phyloP scores from a whole-genome alignment of 2,888 invertebrate genomes.

The Lycocerus yunnanus region DNA sequence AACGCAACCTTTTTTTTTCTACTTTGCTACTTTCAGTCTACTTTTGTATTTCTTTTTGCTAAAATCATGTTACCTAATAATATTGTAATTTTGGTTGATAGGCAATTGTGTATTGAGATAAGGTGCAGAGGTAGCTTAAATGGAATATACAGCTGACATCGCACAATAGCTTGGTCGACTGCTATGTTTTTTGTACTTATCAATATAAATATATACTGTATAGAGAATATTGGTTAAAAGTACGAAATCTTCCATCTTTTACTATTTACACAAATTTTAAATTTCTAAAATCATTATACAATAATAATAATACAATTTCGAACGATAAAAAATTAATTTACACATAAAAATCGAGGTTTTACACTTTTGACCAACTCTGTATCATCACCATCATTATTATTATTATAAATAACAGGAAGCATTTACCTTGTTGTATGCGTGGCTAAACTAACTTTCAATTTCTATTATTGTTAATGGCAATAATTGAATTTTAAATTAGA shows the following conservation, averaged over 20 bases:
- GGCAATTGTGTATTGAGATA: constrained; percentile 15
- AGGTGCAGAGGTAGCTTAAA: constrained; percentile 46
- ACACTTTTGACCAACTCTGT: neutral
- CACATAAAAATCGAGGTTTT: neutral
- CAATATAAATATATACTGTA: constrained; percentile 47
- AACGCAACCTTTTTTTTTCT: neutral
- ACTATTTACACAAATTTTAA: neutral
- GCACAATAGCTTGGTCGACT: constrained; percentile 48
- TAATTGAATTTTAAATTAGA: neutral
- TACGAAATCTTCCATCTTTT: neutral
- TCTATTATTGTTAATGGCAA: constrained; percentile 2
- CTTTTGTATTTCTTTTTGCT: neutral
- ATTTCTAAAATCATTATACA: neutral
- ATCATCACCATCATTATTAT: constrained; percentile 10
- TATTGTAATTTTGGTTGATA: constrained; percentile 20
- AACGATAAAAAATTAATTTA: neutral
- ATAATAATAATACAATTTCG: neutral
- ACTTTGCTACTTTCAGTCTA: neutral
- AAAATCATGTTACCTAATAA: neutral
- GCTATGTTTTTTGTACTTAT: constrained; percentile 51
- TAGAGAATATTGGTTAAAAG: neutral
- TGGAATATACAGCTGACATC: constrained; percentile 49
- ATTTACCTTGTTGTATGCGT: constrained; percentile 49
- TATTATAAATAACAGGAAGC: constrained; percentile 53
- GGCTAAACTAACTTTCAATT: constrained; percentile 32